Conservation (phyloP, 2,113 vertebrate species). For the Sylvilagus bachmani region DNA sequence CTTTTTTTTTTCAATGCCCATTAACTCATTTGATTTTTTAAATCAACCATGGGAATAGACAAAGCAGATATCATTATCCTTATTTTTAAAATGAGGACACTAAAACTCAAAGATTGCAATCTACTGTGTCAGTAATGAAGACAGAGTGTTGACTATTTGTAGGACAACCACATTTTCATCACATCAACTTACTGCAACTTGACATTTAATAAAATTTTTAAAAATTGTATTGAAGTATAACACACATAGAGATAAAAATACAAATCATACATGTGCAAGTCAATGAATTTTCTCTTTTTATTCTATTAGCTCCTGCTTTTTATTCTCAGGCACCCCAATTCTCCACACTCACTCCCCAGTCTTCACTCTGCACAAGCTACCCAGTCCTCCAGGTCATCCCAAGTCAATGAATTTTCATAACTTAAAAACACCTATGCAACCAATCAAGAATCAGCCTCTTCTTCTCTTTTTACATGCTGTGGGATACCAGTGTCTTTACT, state of each 20-base stretch:
- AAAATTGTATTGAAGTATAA: background rate
- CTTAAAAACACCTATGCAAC: background rate
- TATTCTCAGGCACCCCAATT: background rate
- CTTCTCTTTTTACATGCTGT: background rate
- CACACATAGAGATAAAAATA: background rate
- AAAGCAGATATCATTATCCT: background rate
- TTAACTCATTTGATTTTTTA: conserved; percentile 58
- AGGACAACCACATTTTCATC: background rate
- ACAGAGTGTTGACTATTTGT: background rate
- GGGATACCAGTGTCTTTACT: background rate
- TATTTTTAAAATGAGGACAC: conserved; percentile 3
- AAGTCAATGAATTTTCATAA: background rate
- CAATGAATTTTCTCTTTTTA: background rate
- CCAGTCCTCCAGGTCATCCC: background rate
- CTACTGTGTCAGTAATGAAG: background rate
- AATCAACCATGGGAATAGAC: background rate
- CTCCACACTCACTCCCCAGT: background rate
- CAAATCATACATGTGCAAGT: background rate
- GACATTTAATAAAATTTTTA: background rate
- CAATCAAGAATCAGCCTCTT: background rate
- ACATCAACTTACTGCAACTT: background rate
- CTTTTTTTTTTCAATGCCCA: background rate
- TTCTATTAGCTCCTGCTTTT: background rate
- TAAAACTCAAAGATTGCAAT: conserved; percentile 1
- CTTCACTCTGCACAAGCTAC: background rate